Base-by-base conservation (phyloP, 2,888 invertebrate species). In the Drosophila atripex region DNA sequence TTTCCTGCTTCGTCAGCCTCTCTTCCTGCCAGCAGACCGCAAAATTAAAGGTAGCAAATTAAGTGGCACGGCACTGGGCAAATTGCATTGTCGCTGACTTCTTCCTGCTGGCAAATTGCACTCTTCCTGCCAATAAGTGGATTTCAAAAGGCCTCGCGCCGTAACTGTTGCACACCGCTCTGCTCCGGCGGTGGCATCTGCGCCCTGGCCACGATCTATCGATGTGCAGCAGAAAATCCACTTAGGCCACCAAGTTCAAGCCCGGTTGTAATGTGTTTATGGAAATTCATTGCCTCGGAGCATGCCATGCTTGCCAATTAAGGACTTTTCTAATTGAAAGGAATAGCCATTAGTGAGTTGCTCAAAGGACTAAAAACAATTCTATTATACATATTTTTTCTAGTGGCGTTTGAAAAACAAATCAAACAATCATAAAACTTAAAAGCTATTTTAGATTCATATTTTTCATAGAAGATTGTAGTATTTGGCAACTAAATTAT, bases 61-160 rank as follows among this genome's bases (percentile, higher is more conserved):
- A 75, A 76, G 52, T 76, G 79, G 54, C 76, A 23, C 32, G 47
- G 60, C 47, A 53, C 69, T 45, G 49, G 53, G 71, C 53, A 70
- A 74, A 74, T 85, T 85, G 74, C 79, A 76, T 75, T 75, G 68
- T 71, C 72, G 77, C 52, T 50, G 38, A 65, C 72, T 71, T 72
- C 66, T 66, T 78, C 79, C 86, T 80, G 76, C 65, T 71, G 43
- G 80, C 71, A 86, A 82, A 86, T 86, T 84, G 78, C 56, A 43
- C 50, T 64, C 78, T 73, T 86, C 80, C 80, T 80, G 80, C 58
- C 65, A 54, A 43, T 80, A 86, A 80, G 73, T 68, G 64, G 65
- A 79, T 83, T 80, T 54, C 50, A 45, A 46, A 64, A 63, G 52
- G 64, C 46, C 41, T 46, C 58, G 35, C 25, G 46, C 68, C 32